phyloP scores from a whole-genome alignment of 2,888 invertebrate genomes.

The Flexamia atlantica region DNA sequence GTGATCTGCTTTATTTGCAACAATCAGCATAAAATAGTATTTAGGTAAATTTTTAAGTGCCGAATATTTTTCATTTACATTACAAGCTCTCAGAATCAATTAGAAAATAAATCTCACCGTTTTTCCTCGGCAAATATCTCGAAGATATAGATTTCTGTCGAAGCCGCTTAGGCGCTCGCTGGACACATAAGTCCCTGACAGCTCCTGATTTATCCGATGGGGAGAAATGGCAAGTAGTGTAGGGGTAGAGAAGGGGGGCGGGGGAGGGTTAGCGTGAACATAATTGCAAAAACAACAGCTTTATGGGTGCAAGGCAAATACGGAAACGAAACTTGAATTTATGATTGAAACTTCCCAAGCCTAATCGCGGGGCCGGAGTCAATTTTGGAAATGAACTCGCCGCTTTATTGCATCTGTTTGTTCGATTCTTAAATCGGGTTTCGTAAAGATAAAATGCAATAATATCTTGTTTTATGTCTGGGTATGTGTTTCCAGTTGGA shows the following conservation, averaged over 20 bases:
- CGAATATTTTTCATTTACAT: too few species aligned
- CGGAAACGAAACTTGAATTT: conserved; percentile 42
- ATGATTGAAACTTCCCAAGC: conserved; percentile 36
- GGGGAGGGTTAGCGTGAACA: conserved; percentile 41
- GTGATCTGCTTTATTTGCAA: too few species aligned
- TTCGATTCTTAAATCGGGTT: background rate
- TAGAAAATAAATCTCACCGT: too few species aligned
- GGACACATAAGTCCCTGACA: conserved; percentile 47
- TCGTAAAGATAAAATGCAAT: too few species aligned
- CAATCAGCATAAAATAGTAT: too few species aligned
- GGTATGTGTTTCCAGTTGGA: too few species aligned
- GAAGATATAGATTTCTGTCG: conserved; percentile 33
- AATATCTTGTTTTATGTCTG: too few species aligned
- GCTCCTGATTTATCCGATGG: conserved; percentile 40
- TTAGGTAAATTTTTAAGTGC: too few species aligned
- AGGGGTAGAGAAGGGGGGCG: background rate
- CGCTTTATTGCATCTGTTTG: conserved; percentile 10
- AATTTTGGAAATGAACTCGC: conserved; percentile 22
- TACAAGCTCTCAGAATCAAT: too few species aligned
- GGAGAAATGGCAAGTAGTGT: background rate
- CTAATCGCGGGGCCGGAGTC: conserved; percentile 12
- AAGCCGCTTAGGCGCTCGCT: conserved; percentile 9
- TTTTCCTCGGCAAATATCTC: background rate
- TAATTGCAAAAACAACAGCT: conserved; percentile 57
- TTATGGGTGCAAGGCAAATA: conserved; percentile 32